phyloP scores from a whole-genome alignment of 2,113 vertebrate genomes.

The Thalassarche chlororhynchos region DNA sequence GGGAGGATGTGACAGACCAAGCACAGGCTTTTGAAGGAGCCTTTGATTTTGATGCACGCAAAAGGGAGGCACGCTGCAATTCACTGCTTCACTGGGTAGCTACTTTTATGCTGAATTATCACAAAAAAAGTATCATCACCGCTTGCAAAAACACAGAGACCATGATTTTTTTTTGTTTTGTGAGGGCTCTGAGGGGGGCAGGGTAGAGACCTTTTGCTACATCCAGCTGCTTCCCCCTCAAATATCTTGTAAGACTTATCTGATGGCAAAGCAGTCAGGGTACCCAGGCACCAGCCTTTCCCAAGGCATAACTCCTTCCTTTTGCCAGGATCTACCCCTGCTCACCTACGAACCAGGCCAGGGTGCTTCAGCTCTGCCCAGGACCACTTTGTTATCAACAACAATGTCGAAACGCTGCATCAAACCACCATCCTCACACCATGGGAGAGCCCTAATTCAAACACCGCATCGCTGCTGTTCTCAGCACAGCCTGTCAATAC shows the following conservation, averaged over 20 bases:
- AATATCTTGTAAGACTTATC: background rate
- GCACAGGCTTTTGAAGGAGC: background rate
- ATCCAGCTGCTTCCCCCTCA: background rate
- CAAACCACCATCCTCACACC: background rate
- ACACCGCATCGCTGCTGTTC: fast-evolving
- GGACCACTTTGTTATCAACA: background rate
- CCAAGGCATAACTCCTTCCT: background rate
- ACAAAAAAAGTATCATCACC: background rate
- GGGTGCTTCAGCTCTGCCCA: background rate
- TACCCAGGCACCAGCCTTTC: background rate
- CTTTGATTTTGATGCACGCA: background rate
- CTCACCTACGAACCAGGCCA: background rate
- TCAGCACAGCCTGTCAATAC: fast-evolving
- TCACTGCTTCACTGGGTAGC: background rate
- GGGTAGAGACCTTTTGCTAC: background rate
- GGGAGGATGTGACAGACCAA: background rate
- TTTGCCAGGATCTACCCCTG: background rate
- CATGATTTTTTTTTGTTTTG: background rate
- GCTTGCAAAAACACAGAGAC: background rate
- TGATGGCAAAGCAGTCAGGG: background rate
- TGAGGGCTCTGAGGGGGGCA: background rate
- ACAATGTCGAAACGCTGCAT: background rate
- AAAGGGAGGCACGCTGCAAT: background rate
- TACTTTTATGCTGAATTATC: background rate
- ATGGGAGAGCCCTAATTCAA: background rate